A percentile compares a stretch with the other conserved stretches of the same genome.
phyloP scores from a whole-genome alignment of 2,797 vertebrate genomes.

The Hyperoplus lanceolatus region DNA sequence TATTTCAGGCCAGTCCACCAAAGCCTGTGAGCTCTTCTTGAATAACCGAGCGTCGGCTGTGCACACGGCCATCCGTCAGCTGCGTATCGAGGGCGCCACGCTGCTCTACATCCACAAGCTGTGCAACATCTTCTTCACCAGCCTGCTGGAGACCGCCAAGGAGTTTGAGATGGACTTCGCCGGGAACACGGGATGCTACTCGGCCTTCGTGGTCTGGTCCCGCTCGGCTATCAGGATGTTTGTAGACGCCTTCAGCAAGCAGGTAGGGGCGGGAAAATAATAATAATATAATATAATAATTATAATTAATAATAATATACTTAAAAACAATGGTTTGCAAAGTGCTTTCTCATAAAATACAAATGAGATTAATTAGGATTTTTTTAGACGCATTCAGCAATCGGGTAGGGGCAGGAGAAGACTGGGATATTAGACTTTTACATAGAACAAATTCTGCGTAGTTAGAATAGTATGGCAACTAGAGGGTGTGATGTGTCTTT shows the following conservation, averaged over 20 bases:
- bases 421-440: background rate
- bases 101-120: slow-evolving; percentile 98
- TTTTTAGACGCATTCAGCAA: too few species aligned
- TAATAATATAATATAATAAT: too few species aligned
- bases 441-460: too few species aligned
- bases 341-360: too few species aligned
- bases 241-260: slow-evolving; percentile 97
- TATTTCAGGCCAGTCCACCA: slow-evolving; percentile 91
- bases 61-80: slow-evolving; percentile 95
- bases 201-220: slow-evolving; percentile 97
- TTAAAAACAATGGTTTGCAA: too few species aligned
- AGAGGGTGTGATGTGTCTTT: background rate
- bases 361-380: too few species aligned
- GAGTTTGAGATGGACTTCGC: slow-evolving; percentile 98
- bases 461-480: background rate
- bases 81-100: slow-evolving; percentile 97
- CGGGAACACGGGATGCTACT: slow-evolving; percentile 95
- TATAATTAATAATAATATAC: too few species aligned
- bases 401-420: slow-evolving; percentile 78
- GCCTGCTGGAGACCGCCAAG: slow-evolving; percentile 94
- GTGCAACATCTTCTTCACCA: slow-evolving; percentile 98
- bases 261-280: slow-evolving; percentile 68
- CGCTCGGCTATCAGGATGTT: slow-evolving; percentile 94
- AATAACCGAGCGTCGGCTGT: slow-evolving; percentile 94
- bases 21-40: slow-evolving; percentile 96